Base-by-base conservation (phyloP, 2,888 invertebrate species). In the Myathropa florea region DNA sequence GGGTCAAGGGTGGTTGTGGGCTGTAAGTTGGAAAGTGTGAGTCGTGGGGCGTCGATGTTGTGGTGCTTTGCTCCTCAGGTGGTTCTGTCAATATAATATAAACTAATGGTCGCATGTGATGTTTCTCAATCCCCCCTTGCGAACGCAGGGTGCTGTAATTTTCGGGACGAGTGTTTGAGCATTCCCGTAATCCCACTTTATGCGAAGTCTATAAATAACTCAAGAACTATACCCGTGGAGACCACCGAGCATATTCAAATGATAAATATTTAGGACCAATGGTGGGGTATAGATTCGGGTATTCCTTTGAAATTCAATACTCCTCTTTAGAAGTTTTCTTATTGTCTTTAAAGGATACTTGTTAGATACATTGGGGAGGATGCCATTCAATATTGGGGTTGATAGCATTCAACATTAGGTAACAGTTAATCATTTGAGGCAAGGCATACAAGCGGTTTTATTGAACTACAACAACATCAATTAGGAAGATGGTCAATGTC, bases 131-230 rank as follows among this genome's bases (percentile, higher is more conserved):
- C 14, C 10, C 30, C 67, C 71, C 65, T 26, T 23, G 64, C 30
- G 53, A 18, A 28, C 12, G n/a, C n/a, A 53, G 33, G 33, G 12
- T 33, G 33, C 33, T 33, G n/a, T 46, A 46, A 46, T 46, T 46
- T 46, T 18, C 46, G 46, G 18, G 46, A 46, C 21, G 12, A 72
- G 18, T 30, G 14, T 36, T 64, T 36, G 55, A 36, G 24, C 28
- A 65, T 67, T 60, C 14, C 57, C 55, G 33, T 30, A 64, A 75
- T 70, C 24, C 30, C 55, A 60, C 23, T 30, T 24, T 18, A 46
- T 65, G 28, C 64, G 12, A 71, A 82, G 71, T 77, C 61, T 67
- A 83, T 77, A 72, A 83, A 83, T 83, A 77, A 73, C 72, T 61
- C 36, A 67, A 67, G 65, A 23, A 39, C 28, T 55, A 63, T 14